A percentile compares a stretch with the other conserved stretches of the same genome.
Conservation (phyloP, 2,888 invertebrate species). For the Malacosoma neustria region DNA sequence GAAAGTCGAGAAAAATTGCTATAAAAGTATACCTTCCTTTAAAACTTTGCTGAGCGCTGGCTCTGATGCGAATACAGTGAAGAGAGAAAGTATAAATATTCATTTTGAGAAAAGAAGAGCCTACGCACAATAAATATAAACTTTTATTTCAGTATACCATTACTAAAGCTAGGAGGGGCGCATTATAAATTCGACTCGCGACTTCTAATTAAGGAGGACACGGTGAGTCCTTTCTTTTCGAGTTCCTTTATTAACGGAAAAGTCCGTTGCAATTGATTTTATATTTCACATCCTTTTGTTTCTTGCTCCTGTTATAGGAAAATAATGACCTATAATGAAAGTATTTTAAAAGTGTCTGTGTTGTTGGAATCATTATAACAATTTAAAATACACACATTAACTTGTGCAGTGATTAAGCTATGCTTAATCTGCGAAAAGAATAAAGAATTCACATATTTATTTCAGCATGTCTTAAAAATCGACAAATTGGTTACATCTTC, state of each 20-base stretch:
- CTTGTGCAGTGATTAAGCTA: too few relatives aligned
- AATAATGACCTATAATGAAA: too few relatives aligned
- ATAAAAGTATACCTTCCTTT: constrained; percentile 39
- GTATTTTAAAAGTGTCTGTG: too few relatives aligned
- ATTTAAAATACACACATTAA: too few relatives aligned
- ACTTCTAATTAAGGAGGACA: constrained; percentile 68
- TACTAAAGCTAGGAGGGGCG: constrained; percentile 43
- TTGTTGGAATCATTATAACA: too few relatives aligned
- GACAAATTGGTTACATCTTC: too few relatives aligned
- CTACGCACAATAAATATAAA: constrained; percentile 69
- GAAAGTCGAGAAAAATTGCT: constrained; percentile 43
- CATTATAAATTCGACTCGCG: constrained; percentile 69
- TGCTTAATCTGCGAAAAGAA: too few relatives aligned
- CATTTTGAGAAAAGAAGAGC: constrained; percentile 45
- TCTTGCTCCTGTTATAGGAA: too few relatives aligned
- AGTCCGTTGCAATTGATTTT: constrained; percentile 60
- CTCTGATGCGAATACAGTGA: constrained; percentile 58
- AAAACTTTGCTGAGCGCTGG: constrained; percentile 38
- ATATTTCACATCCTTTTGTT: constrained; percentile 45
- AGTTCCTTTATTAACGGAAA: constrained; percentile 61
- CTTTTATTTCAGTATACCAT: constrained; percentile 66
- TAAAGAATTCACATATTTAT: too few relatives aligned
- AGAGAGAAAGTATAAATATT: constrained; percentile 65
- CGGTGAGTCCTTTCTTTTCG: constrained; percentile 39
- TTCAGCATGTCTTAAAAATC: too few relatives aligned